Base-by-base conservation (phyloP, 2,113 vertebrate species). In the Sylvia atricapilla region DNA sequence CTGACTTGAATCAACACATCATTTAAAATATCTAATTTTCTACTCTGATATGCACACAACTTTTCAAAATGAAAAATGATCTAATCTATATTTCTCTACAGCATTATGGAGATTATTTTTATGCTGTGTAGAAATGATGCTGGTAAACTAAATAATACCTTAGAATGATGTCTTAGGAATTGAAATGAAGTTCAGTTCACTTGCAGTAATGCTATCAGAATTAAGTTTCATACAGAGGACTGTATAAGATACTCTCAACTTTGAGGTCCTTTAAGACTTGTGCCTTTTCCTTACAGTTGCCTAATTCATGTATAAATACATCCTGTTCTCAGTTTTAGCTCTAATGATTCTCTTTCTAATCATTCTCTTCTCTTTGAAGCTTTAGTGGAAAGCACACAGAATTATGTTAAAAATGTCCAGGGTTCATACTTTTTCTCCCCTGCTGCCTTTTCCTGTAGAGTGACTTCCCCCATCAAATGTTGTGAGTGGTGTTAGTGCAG, bases 381-480 rank as follows among this genome's bases (percentile, higher is more conserved):
- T 72, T 63, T 55, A 64, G 33, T 12, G 23, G 33, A 24, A 59
- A 67, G 5, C 4, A 10, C 31, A 33, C 3, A 79, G 20, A 49
- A 2, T 13, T 67, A 7, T 25, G 17, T 33, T 43, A 10, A 22
- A 72, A 75, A 13, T 58, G 10, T 15, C 28, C 16, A 24, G 24
- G 3, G 3, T 30, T 53, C 7, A 19, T 35, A 9, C 31, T 18
- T 58, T 66, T 79, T 13, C 11, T 25, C 11, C 11, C 14, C 2
- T 7, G 3, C 9, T 9, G 8, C 13, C 6, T 33, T 39, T 33
- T 19, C 28, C n/a, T 49, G 20, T 35, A 23, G 8, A 49, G 5
- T 27, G 53, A 44, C 3, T 9, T 50, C 5, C 11, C 37, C 22
- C 17, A 2, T 18, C 0, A 2, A 15, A 16, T 9, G 14, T 11